phyloP scores from a whole-genome alignment of 2,888 invertebrate genomes.

The Marronus borbonicus region DNA sequence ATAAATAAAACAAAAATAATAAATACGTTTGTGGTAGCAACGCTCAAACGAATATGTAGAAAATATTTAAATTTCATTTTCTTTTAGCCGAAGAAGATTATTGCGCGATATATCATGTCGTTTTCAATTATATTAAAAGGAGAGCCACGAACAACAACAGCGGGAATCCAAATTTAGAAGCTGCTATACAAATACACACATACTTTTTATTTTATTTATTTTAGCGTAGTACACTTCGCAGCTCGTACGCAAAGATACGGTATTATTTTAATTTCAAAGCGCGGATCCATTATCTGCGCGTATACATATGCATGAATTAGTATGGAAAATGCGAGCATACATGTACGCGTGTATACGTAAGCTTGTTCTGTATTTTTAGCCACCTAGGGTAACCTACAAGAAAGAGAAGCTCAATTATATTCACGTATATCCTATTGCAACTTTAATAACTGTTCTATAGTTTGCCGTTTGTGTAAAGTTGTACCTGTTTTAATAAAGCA shows the following conservation, averaged over 20 bases:
- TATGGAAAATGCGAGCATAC: background rate
- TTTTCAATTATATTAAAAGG: slow-evolving; percentile 4
- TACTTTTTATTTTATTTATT: background rate
- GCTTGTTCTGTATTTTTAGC: background rate
- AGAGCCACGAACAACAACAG: background rate
- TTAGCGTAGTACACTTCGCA: background rate
- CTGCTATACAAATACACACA: background rate
- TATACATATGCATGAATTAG: background rate
- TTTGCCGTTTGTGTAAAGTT: no score
- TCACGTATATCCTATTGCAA: background rate
- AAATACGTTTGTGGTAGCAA: no score
- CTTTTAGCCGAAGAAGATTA: background rate
- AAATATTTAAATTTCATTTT: slow-evolving; percentile 10
- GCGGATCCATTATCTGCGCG: background rate
- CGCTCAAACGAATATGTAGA: no score
- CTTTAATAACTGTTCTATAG: no score
- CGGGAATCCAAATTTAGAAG: slow-evolving; percentile 8
- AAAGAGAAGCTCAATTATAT: background rate
- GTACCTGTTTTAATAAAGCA: no score
- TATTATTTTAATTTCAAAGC: slow-evolving; percentile 16
- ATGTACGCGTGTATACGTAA: background rate
- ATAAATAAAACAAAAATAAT: no score
- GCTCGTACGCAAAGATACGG: background rate
- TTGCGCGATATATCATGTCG: background rate
- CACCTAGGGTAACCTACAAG: no score